Percentiles rank a stretch among this genome's conserved stretches.
These are phyloP conservation scores for Nycticryphes semicollaris DNA, from an alignment of 2,113 vertebrate genomes.

Conservation along the genomic window DNA sequence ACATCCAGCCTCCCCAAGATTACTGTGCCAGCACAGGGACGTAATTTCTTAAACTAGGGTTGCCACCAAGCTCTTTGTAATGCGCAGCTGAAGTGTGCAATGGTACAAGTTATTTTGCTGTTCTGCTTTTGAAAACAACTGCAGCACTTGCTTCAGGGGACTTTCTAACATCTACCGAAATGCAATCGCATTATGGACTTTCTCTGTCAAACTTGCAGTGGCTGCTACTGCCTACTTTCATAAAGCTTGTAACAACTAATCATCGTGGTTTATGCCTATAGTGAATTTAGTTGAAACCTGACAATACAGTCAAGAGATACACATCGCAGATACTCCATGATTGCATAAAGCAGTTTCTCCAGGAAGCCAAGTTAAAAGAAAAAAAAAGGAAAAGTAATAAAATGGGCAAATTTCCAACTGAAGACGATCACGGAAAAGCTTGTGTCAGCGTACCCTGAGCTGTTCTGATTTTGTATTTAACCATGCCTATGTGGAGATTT, in stretches of 20 bases:
- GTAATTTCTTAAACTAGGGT: background rate
- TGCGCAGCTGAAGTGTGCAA: background rate
- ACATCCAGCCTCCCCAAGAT: background rate
- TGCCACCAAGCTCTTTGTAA: background rate
- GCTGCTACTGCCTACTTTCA: constrained; percentile 5
- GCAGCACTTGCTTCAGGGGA: background rate
- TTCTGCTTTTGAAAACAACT: background rate
- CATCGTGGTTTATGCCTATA: background rate
- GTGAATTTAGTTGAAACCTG: constrained; percentile 20
- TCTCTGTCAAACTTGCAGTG: background rate
- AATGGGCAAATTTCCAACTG: constrained; percentile 11
- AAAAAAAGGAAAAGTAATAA: background rate
- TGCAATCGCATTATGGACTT: background rate
- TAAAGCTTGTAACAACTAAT: background rate
- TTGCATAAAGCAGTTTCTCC: background rate
- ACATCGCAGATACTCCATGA: background rate
- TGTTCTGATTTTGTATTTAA: background rate
- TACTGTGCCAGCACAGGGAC: background rate
- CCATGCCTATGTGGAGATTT: background rate
- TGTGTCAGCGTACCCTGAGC: constrained; percentile 2
- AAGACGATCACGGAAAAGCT: background rate
- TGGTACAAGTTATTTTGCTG: background rate
- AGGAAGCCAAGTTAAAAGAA: background rate
- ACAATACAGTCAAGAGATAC: background rate
- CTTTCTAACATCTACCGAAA: background rate